A percentile compares a stretch with the other conserved stretches of the same genome.
These are phyloP conservation scores for Pipistrellus pipistrellus DNA, from an alignment of 2,797 vertebrate species.

Conservation along the genomic window DNA sequence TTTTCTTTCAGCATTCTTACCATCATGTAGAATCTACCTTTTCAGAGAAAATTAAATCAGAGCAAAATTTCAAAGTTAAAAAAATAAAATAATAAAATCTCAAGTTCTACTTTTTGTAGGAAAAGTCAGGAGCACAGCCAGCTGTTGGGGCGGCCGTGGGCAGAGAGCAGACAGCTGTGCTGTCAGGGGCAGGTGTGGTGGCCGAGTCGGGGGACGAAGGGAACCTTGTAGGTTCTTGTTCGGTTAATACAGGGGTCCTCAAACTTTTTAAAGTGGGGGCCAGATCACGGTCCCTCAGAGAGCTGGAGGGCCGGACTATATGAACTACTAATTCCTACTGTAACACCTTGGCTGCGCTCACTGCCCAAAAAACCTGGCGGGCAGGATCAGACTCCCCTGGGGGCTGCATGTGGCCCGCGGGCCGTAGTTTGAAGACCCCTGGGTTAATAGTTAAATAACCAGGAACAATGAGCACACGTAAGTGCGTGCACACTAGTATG, in stretches of 20 bases:
- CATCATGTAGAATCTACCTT: conserved; percentile 62
- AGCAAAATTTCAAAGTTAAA: conserved; percentile 19
- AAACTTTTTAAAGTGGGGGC: too few species aligned
- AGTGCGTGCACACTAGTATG: background rate
- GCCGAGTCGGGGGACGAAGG: background rate
- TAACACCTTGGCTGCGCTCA: too few species aligned
- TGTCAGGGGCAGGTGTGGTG: background rate
- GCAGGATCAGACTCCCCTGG: too few species aligned
- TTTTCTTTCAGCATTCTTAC: conserved; percentile 72
- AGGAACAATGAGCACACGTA: background rate
- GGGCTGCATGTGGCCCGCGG: too few species aligned
- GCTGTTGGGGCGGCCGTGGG: background rate
- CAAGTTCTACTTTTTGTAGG: background rate
- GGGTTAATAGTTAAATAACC: background rate
- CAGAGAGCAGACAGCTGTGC: background rate
- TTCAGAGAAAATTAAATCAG: conserved; percentile 54
- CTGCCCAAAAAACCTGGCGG: too few species aligned
- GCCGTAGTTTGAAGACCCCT: too few species aligned
- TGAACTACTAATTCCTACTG: too few species aligned
- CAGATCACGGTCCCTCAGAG: too few species aligned
- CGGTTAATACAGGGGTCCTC: too few species aligned
- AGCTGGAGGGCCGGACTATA: too few species aligned
- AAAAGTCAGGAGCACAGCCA: background rate
- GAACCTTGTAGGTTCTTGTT: too few species aligned
- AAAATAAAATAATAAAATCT: too few species aligned